Conservation (phyloP, 2,113 vertebrate genomes). For the Albula goreensis region DNA sequence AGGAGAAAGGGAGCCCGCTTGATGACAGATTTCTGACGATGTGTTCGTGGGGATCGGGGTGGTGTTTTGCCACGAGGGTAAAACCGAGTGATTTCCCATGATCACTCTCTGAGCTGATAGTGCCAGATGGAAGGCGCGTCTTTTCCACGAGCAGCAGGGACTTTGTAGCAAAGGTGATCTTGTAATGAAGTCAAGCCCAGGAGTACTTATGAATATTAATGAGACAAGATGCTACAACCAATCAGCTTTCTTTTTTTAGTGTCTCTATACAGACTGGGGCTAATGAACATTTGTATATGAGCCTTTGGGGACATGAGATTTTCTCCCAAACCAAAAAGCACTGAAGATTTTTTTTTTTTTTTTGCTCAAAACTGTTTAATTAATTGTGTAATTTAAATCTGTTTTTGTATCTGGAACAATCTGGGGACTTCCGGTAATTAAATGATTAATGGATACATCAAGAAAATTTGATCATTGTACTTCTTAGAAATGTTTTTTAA, state of each 20-base stretch:
- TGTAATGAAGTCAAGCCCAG: conserved; percentile 53
- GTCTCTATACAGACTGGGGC: not conserved
- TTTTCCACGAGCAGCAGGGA: conserved; percentile 28
- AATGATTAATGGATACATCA: not conserved
- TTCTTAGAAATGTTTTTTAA: too few species aligned
- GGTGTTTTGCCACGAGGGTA: not conserved
- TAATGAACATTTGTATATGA: not conserved
- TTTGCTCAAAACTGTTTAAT: not conserved
- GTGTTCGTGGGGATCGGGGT: not conserved
- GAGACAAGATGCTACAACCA: not conserved
- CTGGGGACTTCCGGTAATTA: not conserved
- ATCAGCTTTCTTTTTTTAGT: too few species aligned
- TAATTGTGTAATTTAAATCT: not conserved
- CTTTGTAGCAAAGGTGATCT: conserved; percentile 56
- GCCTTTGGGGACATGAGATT: not conserved
- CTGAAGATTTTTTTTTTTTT: not conserved
- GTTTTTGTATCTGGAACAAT: too few species aligned
- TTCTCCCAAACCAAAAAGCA: not conserved
- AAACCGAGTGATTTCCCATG: not conserved
- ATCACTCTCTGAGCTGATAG: conserved; percentile 14
- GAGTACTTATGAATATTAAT: conserved; percentile 55
- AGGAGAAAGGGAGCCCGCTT: too few species aligned
- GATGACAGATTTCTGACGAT: not conserved
- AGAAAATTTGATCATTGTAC: too few species aligned
- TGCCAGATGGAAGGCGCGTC: conserved; percentile 43